Evolutionary conservation across 2,888 invertebrate genomes (phyloP), one percentile per base, ranked within the genome.

Genomic region (Galerucella pusilla): DNA sequence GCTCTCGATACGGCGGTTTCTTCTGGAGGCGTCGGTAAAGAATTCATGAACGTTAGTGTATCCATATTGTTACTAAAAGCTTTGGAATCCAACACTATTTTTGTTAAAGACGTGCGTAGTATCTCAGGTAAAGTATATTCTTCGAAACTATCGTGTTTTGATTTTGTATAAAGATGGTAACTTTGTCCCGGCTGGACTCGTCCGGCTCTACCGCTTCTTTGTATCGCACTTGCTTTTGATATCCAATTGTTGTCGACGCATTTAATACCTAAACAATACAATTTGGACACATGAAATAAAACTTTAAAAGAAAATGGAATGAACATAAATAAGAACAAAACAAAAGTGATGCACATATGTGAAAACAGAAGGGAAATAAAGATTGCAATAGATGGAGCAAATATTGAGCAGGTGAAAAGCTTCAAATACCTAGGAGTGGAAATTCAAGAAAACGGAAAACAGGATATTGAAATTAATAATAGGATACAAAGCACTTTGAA

Each of bases 131-230:
- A 85, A 0, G 91, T 90, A 84, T 90, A 91, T 0, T 86, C 81
- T 0, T 83, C 80, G 75, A 94, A 90, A 11, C 88, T 84, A 0
- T 88, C 80, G 81, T 89, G 91, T 75, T 89, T 89, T 0, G 89
- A 84, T 81, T 86, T 86, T 0, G 91, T 89, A 77, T 91, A 91
- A 74, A 92, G 79, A 80, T 90, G 91, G 79, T 86, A 91, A 81
- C 90, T 88, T 83, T 91, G 89, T 81, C 94, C 94, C 12, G 92
- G 88, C 76, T 88, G 90, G 0, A 92, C 90, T 71, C 94, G 88
- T 0, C 94, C 94, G 5, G 94, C 94, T 59, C 94, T 87, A 0
- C 94, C 94, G 67, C 90, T 89, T 9, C 94, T 86, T 83, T 94
- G 94, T 11, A 88, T 86, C 20, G 92, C 90, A 79, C 91, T 92